Evolutionary conservation across 2,797 vertebrate species (phyloP), one percentile per base, ranked within the genome.

Genomic region (Clarias pachynema): DNA sequence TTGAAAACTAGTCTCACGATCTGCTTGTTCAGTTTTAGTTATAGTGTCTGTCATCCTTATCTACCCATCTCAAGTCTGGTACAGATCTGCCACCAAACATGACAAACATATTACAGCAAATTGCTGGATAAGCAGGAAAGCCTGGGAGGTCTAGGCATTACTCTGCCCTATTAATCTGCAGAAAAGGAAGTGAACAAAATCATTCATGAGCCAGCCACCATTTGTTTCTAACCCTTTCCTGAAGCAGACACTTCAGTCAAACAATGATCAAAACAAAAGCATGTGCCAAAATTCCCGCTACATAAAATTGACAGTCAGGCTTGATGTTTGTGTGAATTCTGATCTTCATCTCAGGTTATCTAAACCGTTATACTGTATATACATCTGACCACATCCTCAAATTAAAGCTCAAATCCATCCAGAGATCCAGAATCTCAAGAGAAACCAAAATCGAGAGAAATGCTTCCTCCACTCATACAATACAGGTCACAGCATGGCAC

Each of bases 401-500:
- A 74, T 44, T 74, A 22, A 85, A 94, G 94, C 91, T 84, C 82
- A 84, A 93, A 93, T 92, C 92, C 90, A 49, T 91, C 60, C 62
- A 88, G 90, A 93, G 91, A 90, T 91, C 89, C 89, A 93, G 90
- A 94, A 93, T 93, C 94, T 93, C 93, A 89, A 12, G 93, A 92
- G 91, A 90, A 94, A 94, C 92, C 93, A 91, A 93, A 93, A 84
- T 82, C 91, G 87, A 90, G 89, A 56, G 91, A 89, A 90, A 94
- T 18, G 44, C 9, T 75, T 75, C 26, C 16, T 29, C 0, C 16
- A 29, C 49, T 75, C 15, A 29, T 29, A 16, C 0, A 56, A 20
- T 26, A 57, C 44, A 10, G n/a, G 49, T 31, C 26, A 73, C 12
- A 12, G 26, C 3, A 26, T 49, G 49, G 40, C 24, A 16, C n/a